Evolutionary conservation across 2,888 invertebrate species (phyloP).

Genomic region (Sisyra terminalis): DNA sequence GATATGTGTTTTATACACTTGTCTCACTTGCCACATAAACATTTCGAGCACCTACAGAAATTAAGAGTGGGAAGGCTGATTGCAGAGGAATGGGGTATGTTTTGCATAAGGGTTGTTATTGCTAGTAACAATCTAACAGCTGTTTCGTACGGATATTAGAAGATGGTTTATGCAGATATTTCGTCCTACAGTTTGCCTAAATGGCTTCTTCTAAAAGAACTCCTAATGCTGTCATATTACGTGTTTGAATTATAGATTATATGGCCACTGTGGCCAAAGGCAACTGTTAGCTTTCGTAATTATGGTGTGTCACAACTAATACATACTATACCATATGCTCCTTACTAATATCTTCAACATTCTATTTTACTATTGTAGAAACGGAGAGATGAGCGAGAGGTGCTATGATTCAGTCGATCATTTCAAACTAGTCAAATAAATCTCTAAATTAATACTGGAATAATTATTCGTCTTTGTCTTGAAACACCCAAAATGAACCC

Average conservation of each 20-base stretch:
- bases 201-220: conserved; percentile 26
- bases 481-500: no score
- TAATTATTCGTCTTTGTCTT: no score
- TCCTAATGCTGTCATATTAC: conserved; percentile 29
- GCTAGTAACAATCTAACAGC: conserved; percentile 21
- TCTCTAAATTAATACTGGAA: no score
- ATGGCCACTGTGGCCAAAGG: conserved; percentile 22
- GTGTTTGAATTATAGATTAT: conserved; percentile 27
- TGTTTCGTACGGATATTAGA: conserved; percentile 21
- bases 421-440: no score
- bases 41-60: conserved; percentile 2
- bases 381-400: no score
- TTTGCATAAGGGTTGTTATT: conserved; percentile 18
- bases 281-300: no score
- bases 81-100: conserved; percentile 1
- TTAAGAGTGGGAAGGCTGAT: neutral
- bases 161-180: conserved; percentile 27
- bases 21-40: conserved; percentile 6
- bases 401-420: no score
- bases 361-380: no score
- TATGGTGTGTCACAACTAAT: no score
- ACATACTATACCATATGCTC: no score
- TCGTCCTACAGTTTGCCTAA: conserved; percentile 17
- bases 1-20: conserved; percentile 1
- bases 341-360: no score